Evolutionary conservation across 2,113 vertebrate species (phyloP).

Genomic region (Hylia prasina): DNA sequence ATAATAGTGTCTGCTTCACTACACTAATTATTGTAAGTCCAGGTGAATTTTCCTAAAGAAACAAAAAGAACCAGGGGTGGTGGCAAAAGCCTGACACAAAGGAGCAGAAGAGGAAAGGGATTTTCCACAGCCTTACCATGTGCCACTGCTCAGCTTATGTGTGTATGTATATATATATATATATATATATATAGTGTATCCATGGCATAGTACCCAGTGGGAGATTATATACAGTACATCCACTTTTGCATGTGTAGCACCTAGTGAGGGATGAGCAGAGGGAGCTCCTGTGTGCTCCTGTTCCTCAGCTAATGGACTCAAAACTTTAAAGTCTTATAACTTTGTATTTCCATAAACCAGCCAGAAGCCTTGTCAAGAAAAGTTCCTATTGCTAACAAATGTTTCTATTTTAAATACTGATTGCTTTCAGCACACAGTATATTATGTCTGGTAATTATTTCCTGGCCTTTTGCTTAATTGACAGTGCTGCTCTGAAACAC

Average conservation of each 20-base stretch:
- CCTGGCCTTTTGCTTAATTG: constrained; percentile 1
- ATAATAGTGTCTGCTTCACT: not conserved
- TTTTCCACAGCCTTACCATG: not conserved
- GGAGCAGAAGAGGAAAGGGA: not conserved
- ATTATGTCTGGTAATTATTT: not conserved
- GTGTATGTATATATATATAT: not conserved
- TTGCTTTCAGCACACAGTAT: not conserved
- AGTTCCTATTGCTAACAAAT: not conserved
- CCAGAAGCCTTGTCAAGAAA: not conserved
- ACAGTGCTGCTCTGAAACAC: constrained; percentile 21
- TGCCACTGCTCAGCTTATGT: not conserved
- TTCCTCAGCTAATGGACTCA: not conserved
- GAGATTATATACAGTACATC: not conserved
- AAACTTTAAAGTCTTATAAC: not conserved
- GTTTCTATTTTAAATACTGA: not conserved
- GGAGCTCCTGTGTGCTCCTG: not conserved
- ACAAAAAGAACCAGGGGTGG: not conserved
- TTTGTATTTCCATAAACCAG: not conserved
- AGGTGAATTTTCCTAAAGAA: not conserved
- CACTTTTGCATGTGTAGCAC: not conserved
- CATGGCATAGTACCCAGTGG: not conserved
- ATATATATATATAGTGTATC: not conserved
- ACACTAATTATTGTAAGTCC: not conserved
- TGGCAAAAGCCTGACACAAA: not conserved
- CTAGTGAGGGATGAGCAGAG: not conserved